Base-by-base conservation (phyloP, 2,888 invertebrate species). In the Ferrisia virgata region DNA sequence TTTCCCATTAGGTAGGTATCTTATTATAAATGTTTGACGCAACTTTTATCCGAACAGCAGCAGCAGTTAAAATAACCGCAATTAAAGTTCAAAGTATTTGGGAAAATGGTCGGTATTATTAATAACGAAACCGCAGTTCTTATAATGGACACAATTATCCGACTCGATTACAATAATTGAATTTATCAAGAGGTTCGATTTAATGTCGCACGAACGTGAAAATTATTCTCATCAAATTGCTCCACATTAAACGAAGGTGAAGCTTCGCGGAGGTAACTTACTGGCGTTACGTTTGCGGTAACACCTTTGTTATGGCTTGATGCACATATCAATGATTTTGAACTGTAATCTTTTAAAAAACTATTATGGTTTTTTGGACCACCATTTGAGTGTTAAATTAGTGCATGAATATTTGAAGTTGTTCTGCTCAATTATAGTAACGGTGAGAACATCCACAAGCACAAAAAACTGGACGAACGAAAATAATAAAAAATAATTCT, bases 251-350 rank as follows among this genome's bases (percentile, higher is more conserved):
- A 76, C 18, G 72, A 36, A 15, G 28, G 18, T 64, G 64, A 2
- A 28, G 58, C 64, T 64, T 22, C 22, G 18, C 53, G 64, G 28
- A 64, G 28, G 36, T 33, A 33, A 76, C 33, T 36, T 36, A 36
- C 33, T 76, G 72, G 72, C 36, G 72, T 72, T 76, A 36, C 72
- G 72, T 76, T 76, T 76, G 72, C 72, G 72, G 72, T 76, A 76
- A 76, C 33, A 76, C 76, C 69, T 83, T 83, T 72, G 69, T 83
- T 72, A 83, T 83, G 83, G 83, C 83, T 83, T 83, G 83, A 76
- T 83, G 72, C 83, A 72, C 83, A 83, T 83, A 83, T 83, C 83
- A 39, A 82, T 82, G 69, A 76, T 76, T 76, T 36, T 36, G 0
- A 36, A 76, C 28, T 15, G 28, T 64, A 28, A 28, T 28, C 64